Evolutionary conservation across 1,140 invertebrate species (phyloP).

Genomic region (Macrobrachium nipponense): DNA sequence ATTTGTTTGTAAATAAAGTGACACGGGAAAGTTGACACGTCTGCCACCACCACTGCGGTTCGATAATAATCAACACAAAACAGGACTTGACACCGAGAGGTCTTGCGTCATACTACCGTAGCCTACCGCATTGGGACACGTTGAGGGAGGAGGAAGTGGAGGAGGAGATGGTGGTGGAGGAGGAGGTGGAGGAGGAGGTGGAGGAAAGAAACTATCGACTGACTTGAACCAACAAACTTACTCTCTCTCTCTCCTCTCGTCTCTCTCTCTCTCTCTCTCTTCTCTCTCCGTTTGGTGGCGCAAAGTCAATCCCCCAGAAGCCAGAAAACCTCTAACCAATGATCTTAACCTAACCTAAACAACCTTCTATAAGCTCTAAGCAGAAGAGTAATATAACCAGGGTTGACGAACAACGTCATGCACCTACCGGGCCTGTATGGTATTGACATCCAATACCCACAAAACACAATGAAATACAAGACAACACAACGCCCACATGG

Average conservation of each 20-base stretch:
- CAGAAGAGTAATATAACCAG: too few species aligned
- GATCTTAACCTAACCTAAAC: background rate
- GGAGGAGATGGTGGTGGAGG: too few species aligned
- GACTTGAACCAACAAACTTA: conserved; percentile 8
- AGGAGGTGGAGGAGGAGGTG: too few species aligned
- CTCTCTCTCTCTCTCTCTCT: conserved; percentile 44
- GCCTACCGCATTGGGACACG: too few species aligned
- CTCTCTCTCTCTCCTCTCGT: conserved; percentile 42
- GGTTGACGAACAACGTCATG: background rate
- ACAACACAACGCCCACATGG: background rate
- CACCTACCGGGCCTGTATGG: background rate
- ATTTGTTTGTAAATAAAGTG: too few species aligned
- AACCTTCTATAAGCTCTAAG: background rate
- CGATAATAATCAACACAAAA: too few species aligned
- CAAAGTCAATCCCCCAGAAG: background rate
- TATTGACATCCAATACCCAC: background rate
- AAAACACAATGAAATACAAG: background rate
- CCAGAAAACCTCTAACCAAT: background rate
- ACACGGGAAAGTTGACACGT: too few species aligned
- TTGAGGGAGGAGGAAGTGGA: too few species aligned
- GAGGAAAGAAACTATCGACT: background rate
- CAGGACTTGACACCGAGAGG: too few species aligned
- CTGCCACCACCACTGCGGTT: too few species aligned
- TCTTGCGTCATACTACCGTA: too few species aligned
- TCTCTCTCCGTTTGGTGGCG: background rate